Evolutionary conservation across 2,797 vertebrate genomes (phyloP), one percentile per base, ranked within the genome.

Genomic region (Ispidina lecontei): DNA sequence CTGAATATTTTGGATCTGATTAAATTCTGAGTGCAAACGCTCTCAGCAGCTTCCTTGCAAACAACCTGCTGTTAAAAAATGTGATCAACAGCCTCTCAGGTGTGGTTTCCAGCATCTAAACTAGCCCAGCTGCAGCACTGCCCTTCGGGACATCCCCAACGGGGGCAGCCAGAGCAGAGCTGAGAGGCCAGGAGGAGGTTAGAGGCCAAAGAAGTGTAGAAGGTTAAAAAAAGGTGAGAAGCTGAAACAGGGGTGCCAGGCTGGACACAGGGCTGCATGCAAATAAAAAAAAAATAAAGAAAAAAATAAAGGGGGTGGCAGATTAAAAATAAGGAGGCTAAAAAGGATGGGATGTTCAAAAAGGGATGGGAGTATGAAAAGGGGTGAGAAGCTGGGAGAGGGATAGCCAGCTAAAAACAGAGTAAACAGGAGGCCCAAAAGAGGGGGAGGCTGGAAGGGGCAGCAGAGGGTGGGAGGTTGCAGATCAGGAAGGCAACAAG

Each of bases 1-100:
- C 76, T 62, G 91, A 93, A 84, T 95, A 88, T 93, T 94, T 91
- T 43, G 85, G 80, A 74, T 60, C 87, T 94, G 76, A 85, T 93
- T 94, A 94, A 92, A 95, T 90, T 90, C 89, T 1, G 1, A 92
- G 73, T 49, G 79, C 92, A 91, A 92, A 90, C 1, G 47, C 91
- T 93, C 83, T 86, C 87, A 89, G 92, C 91, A 52, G 87, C 63
- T 92, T 73, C 91, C 91, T 84, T 70, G 83, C 90, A 91, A 95
- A 96, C 87, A 94, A 87, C 74, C 77, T 65, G 78, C 89, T 90
- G 76, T 72, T 96, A 73, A 85, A 89, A 86, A 87, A 84, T 59
- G 69, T 91, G 90, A 95, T 91, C 84, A 83, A 77, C 85, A 90
- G 64, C 90, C 82, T 80, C 84, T 80, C 80, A 80, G 83, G 94